phyloP scores from a whole-genome alignment of 2,888 invertebrate genomes.

The Eupithecia exiguata region DNA sequence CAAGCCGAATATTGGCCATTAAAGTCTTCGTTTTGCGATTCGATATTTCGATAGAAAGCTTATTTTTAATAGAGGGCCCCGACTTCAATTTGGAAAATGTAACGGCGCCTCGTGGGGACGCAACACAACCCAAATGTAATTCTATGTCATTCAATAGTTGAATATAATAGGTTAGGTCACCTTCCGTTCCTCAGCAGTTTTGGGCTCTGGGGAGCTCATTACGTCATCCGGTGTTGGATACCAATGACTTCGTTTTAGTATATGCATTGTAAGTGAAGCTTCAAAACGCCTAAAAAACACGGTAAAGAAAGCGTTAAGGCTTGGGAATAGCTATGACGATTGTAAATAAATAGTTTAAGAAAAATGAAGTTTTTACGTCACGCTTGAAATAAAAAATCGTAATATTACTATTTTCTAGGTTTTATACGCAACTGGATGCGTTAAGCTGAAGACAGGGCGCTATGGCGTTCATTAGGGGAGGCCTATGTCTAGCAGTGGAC shows the following conservation, averaged over 20 bases:
- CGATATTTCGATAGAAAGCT: not conserved
- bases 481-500: too few relatives aligned
- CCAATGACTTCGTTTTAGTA: not conserved
- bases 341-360: not conserved
- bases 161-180: constrained; percentile 3
- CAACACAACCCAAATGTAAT: not conserved
- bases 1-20: not conserved
- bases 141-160: constrained; percentile 11
- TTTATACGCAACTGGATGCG: not conserved
- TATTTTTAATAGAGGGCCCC: not conserved
- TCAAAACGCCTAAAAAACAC: not conserved
- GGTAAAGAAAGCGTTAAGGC: not conserved
- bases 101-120: not conserved
- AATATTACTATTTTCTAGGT: not conserved
- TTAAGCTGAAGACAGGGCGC: too few relatives aligned
- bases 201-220: not conserved
- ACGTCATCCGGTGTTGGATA: not conserved
- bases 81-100: not conserved
- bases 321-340: not conserved
- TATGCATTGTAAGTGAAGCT: not conserved
- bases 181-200: not conserved
- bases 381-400: too few relatives aligned
- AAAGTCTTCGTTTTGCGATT: not conserved
- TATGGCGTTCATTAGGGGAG: too few relatives aligned
- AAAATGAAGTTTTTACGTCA: not conserved